Base-by-base conservation (phyloP, 1,140 invertebrate genomes). In the Stegodyphus mimosarum region DNA sequence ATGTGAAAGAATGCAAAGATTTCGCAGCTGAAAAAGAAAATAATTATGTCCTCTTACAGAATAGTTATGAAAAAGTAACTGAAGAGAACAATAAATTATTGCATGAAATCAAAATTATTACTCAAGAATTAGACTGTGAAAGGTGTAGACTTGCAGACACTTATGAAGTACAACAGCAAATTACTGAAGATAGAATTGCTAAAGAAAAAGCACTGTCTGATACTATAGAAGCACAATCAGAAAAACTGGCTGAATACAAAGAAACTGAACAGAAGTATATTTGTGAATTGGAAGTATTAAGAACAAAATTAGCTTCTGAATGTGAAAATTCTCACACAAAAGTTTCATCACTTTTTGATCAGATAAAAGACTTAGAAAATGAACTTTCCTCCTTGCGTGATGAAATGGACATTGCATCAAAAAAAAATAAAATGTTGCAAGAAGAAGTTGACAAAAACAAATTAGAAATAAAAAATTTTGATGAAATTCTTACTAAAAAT, bases 291-390 rank as follows among this genome's bases (percentile, higher is more conserved):
- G 63, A 79, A 48, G n/a, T 49, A 7, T 70, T 70, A 6, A 70
- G 53, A 60, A 63, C 52, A 1, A 10, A 33, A 69, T 52, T 53
- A 48, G 7, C 7, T 79, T n/a, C 17, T 5, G 49, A 74, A 72
- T 15, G 60, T 64, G 83, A 77, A 70, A 71, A 77, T 33, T 48
- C 51, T 7, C 60, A 76, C 10, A 33, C 66, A 15, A 73, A 83
- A 7, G 74, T 15, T 7, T 50, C 60, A 7, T 66, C 55, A 15
- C 51, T 85, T 6, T 51, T 77, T 18, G 67, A 70, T 11, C 83
- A 85, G 50, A 77, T 85, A 49, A 50, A 64, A 15, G 66, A 85
- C 7, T 63, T 77, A 51, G 83, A 85, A 77, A 85, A 33, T 10
- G 73, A 77, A 52, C 7, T 77, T 7, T 33, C 3, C 33, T 33